Percentiles rank a stretch among this genome's conserved stretches.
Evolutionary conservation across 1,140 invertebrate genomes (phyloP).

Genomic region (Lanistes nyassanus): DNA sequence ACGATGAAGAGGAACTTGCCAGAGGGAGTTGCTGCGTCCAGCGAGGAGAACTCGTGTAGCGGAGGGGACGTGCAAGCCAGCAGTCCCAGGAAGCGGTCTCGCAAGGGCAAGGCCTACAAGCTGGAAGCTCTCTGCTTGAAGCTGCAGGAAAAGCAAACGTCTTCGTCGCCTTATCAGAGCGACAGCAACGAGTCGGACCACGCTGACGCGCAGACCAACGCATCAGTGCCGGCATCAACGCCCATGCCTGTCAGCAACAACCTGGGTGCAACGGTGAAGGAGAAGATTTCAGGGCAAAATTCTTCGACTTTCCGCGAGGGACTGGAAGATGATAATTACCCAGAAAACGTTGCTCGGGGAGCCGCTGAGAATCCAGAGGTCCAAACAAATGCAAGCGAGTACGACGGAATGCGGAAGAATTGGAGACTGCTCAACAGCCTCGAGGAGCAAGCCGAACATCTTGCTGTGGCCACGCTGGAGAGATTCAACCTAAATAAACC

Average conservation of each 20-base stretch:
- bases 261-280: not conserved
- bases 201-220: constrained; percentile 9
- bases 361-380: constrained; percentile 7
- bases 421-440: not conserved
- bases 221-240: constrained; percentile 15
- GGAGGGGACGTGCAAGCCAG: constrained; percentile 29
- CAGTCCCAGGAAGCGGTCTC: constrained; percentile 72
- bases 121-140: constrained; percentile 73
- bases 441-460: not conserved
- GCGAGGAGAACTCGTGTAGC: constrained; percentile 20
- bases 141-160: constrained; percentile 61
- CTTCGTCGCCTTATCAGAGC: constrained; percentile 24
- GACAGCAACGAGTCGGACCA: constrained; percentile 40
- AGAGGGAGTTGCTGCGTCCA: not conserved
- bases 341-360: not conserved
- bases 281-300: not conserved
- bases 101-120: constrained; percentile 84
- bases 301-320: not conserved
- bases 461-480: not conserved
- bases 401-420: not conserved
- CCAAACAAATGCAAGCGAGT: not conserved
- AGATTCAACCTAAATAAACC: not conserved
- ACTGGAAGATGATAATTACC: not conserved
- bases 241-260: not conserved
- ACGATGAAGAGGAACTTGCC: not conserved